These are phyloP conservation scores for Chiroxiphia lanceolata DNA, from an alignment of 2,797 vertebrate species.

Conservation along the genomic window DNA sequence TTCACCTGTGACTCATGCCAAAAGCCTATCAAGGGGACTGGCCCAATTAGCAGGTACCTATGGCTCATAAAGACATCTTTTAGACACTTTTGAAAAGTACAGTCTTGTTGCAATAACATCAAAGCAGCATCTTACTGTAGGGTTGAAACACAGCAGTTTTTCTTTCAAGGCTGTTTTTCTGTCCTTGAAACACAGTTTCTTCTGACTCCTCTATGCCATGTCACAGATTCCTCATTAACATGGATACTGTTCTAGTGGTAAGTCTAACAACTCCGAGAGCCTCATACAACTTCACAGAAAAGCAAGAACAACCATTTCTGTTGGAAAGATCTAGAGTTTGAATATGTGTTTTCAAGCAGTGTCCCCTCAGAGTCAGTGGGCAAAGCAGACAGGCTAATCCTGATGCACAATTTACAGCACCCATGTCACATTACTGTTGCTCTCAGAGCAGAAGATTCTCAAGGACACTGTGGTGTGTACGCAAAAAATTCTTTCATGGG, in stretches of 20 bases:
- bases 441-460: neutral
- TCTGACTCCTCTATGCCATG: neutral
- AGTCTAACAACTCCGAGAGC: neutral
- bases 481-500: neutral
- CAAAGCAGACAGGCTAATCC: neutral
- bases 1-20: neutral
- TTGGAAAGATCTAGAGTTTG: neutral
- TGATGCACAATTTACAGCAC: neutral
- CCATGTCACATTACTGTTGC: neutral
- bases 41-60: neutral
- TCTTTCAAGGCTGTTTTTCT: neutral
- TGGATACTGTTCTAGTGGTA: neutral
- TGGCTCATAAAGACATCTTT: neutral
- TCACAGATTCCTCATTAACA: fast-evolving
- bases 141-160: neutral
- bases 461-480: neutral
- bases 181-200: neutral
- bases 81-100: neutral
- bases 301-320: neutral
- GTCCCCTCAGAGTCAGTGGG: neutral
- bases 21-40: neutral
- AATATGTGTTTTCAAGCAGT: neutral
- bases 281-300: neutral
- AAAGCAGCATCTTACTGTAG: neutral
- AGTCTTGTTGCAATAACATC: neutral